Conservation (phyloP, 2,113 vertebrate species). For the Rhadina sibilatrix region DNA sequence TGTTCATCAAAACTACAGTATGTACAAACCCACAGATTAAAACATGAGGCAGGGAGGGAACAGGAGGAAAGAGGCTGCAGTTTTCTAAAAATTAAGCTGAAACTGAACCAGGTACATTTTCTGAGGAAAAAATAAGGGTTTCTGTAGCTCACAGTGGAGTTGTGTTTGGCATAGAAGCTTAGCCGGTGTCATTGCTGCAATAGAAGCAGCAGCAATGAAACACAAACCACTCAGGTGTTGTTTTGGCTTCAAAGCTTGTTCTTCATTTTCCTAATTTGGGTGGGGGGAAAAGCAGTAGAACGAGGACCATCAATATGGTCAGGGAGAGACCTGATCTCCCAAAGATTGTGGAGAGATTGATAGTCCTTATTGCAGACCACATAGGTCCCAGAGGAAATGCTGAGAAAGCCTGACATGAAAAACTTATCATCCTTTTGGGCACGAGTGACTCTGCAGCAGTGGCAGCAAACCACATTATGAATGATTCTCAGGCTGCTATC, state of each 20-base stretch:
- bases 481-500: fast-evolving
- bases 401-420: background rate
- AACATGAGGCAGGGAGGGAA: background rate
- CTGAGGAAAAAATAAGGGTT: background rate
- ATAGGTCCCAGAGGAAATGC: background rate
- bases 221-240: background rate
- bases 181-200: background rate
- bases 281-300: background rate
- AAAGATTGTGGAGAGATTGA: background rate
- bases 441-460: background rate
- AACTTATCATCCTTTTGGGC: background rate
- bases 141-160: background rate
- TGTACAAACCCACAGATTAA: background rate
- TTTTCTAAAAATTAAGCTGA: background rate
- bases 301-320: background rate
- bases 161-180: background rate
- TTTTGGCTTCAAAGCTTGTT: background rate
- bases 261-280: background rate
- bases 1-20: background rate
- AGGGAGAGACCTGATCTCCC: background rate
- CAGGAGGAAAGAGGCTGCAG: background rate
- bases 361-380: background rate
- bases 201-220: background rate
- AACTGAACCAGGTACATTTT: background rate
- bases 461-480: background rate